These are phyloP conservation scores for Corticium candelabrum DNA, from an alignment of 37 sponge, comb jelly and placozoan genomes.

Conservation along the genomic window DNA sequence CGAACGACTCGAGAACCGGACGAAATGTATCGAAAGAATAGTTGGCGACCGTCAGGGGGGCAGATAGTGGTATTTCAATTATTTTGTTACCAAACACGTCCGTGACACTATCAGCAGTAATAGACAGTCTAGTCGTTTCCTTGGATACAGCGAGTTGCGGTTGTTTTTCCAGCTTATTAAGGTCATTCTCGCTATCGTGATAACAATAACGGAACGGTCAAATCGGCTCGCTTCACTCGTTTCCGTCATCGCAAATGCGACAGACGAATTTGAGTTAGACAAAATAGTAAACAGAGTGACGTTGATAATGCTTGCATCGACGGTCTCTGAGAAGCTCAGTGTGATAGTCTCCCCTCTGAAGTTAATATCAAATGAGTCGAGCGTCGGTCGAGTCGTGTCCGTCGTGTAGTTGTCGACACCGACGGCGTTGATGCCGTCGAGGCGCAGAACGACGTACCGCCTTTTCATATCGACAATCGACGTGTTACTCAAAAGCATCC, in stretches of 20 bases:
- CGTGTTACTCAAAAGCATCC: conserved; percentile 26
- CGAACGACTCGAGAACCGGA: conserved; percentile 31
- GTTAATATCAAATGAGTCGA: conserved; percentile 27
- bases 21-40: conserved; percentile 18
- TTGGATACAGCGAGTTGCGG: conserved; percentile 40
- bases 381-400: conserved; percentile 32
- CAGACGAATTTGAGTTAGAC: conserved; percentile 25
- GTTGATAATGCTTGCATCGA: conserved; percentile 55
- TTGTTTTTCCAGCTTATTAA: conserved; percentile 44
- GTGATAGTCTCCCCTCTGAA: conserved; percentile 20
- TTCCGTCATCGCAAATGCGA: conserved; percentile 22
- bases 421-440: conserved; percentile 19
- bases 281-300: conserved; percentile 58
- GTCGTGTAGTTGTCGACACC: conserved; percentile 29
- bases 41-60: neutral
- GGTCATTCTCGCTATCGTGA: conserved; percentile 33
- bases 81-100: neutral
- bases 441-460: conserved; percentile 13
- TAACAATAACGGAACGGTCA: conserved; percentile 11
- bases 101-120: conserved; percentile 6
- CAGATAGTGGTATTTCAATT: neutral
- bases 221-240: conserved; percentile 10
- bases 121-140: conserved; percentile 23
- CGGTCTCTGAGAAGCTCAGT: conserved; percentile 73
- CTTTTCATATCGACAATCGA: conserved; percentile 57